Evolutionary conservation across 2,888 invertebrate genomes (phyloP), one percentile per base, ranked within the genome.

Genomic region (Tribolium freemani): DNA sequence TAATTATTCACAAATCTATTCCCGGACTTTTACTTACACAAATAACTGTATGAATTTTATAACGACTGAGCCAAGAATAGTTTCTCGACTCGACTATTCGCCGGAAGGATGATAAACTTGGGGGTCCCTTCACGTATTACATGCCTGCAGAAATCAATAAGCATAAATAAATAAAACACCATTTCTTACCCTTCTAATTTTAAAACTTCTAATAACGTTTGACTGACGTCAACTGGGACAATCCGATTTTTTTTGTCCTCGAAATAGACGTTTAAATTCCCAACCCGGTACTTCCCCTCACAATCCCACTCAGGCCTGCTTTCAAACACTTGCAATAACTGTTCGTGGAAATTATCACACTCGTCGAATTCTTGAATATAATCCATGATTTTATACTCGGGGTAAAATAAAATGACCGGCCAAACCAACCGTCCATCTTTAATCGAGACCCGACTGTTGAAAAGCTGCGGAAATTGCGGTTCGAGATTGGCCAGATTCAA

Each of bases 381-480:
- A 86, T 99, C 98, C 57, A 96, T 94, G 80, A 94, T 91, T 71
- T 92, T 89, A 82, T 93, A 93, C 86, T 98, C 97, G 0, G 98
- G 98, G 86, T 97, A 98, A 8, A 96, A 87, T 77, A 98, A 91
- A 11, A 95, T 88, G 0, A 96, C 93, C 0, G 98, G 98, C 97
- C 97, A 98, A 60, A 92, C 87, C 8, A 98, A 86, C 48, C 86
- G 84, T 8, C 87, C 87, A 0, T 91, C 86, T 80, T 90, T 87
- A 8, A 94, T 80, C 80, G 90, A 89, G 0, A 95, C 94, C 60
- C 90, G 89, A 71, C 89, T 87, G 66, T 91, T 89, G 50, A 90
- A 89, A 3, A 92, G 88, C 38, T 93, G 91, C 0, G 93, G 90
- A 77, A 93, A 88, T 79, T 88, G 89, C 0, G 94, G 92, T 66